These are phyloP conservation scores for Tragelaphus imberbis DNA, from an alignment of 2,113 vertebrate species.

Conservation along the genomic window DNA sequence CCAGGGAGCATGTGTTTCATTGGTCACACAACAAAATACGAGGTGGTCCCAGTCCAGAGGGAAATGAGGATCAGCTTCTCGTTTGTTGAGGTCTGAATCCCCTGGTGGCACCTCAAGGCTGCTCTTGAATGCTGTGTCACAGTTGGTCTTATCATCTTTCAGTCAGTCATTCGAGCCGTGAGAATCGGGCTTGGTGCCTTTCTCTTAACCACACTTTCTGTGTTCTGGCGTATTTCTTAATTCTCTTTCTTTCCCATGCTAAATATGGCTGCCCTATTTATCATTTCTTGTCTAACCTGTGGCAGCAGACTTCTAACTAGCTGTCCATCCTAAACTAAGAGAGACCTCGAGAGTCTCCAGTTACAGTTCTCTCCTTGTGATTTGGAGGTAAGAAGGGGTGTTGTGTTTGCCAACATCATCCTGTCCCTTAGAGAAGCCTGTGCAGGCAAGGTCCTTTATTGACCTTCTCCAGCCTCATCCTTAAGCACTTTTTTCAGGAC, in stretches of 20 bases:
- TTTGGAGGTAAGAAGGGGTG: neutral
- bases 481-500: neutral
- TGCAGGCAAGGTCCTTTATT: neutral
- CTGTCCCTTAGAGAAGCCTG: neutral
- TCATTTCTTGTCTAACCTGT: neutral
- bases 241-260: neutral
- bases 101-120: neutral
- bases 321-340: neutral
- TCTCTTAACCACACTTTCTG: neutral
- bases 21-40: neutral
- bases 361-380: neutral
- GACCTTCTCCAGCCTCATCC: neutral
- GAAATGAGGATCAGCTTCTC: neutral
- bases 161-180: neutral
- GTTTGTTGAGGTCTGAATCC: neutral
- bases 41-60: neutral
- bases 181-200: conserved; percentile 29
- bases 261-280: neutral
- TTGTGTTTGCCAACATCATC: neutral
- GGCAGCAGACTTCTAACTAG: neutral
- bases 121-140: neutral
- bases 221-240: neutral
- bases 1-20: neutral
- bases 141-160: neutral
- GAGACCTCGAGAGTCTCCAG: neutral